Base-by-base conservation (phyloP, 2,113 vertebrate species). In the Corythoichthys intestinalis region DNA sequence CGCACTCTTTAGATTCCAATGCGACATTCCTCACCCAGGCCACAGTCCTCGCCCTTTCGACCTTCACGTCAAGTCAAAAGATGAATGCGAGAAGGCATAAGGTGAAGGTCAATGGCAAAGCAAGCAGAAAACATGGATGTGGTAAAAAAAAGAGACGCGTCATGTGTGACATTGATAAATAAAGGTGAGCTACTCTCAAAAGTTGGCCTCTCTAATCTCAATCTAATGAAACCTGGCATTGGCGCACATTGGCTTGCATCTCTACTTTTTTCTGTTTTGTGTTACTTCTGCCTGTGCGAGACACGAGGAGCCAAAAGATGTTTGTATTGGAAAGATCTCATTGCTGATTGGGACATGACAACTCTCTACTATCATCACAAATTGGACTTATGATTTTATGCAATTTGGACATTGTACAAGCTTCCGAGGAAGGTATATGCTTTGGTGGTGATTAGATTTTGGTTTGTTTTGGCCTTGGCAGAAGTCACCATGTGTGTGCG, bases 21-120 rank as follows among this genome's bases (percentile, higher is more conserved):
- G 90, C 46, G 69, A 92, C 80, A 93, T 93, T 93, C 90, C 92
- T 89, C 92, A 91, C 81, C 74, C 70, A 74, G 69, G 70, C 70
- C 78, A 69, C 62, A 90, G 83, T 47, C 75, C 71, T 71, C 49
- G 59, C 49, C 71, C 65, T 68, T 44, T 70, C 70, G 66, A 67
- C 74, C 75, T 65, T 34, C 65, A 35, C 9, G 35, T 53, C 65
- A 47, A 34, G 54, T 75, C 50, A 56, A 74, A 79, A 71, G 65
- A 54, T 49, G 39, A 12, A 0, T 65, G 34, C 6, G 52, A 57
- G 50, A 61, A 53, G 61, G 0, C 64, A 76, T 59, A 65, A 35
- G 34, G 35, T 81, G 54, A 83, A 77, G 65, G 73, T 81, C 20
- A 81, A 70, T 54, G 72, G 17, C 67, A 77, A 72, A 71, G 62